Evolutionary conservation across 2,888 invertebrate genomes (phyloP).

Genomic region (Elysia crispata): DNA sequence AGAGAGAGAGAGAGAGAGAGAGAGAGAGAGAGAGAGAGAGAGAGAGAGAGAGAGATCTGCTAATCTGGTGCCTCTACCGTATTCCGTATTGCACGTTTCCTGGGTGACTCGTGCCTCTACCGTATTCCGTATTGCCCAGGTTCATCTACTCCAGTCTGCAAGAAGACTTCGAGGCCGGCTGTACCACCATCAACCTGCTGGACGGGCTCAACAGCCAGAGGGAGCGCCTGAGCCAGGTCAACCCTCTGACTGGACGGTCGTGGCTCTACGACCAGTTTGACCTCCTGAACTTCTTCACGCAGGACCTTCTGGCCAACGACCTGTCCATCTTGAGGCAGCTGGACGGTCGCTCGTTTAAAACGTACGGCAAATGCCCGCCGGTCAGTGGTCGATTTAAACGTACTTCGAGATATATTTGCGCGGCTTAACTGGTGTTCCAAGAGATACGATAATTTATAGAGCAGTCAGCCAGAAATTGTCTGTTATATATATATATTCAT

Average conservation of each 20-base stretch:
- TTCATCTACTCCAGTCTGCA: conserved; percentile 75
- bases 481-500: no score
- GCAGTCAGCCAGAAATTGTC: no score
- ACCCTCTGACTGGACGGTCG: conserved; percentile 58
- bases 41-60: no score
- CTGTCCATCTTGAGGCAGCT: neutral
- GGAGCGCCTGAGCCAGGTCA: conserved; percentile 60
- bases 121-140: conserved; percentile 23
- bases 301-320: conserved; percentile 44
- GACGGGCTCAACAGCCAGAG: conserved; percentile 64
- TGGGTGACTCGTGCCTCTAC: neutral
- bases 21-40: no score
- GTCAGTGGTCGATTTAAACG: no score
- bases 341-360: neutral
- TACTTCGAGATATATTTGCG: no score
- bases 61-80: no score
- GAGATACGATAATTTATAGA: no score
- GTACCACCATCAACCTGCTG: conserved; percentile 60
- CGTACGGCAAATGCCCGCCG: neutral
- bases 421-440: no score
- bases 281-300: conserved; percentile 67
- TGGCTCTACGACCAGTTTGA: conserved; percentile 71
- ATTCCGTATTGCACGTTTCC: neutral
- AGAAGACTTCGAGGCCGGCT: conserved; percentile 71
- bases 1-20: no score